phyloP scores from a whole-genome alignment of 2,797 vertebrate genomes.

The Sparidentex hasta region DNA sequence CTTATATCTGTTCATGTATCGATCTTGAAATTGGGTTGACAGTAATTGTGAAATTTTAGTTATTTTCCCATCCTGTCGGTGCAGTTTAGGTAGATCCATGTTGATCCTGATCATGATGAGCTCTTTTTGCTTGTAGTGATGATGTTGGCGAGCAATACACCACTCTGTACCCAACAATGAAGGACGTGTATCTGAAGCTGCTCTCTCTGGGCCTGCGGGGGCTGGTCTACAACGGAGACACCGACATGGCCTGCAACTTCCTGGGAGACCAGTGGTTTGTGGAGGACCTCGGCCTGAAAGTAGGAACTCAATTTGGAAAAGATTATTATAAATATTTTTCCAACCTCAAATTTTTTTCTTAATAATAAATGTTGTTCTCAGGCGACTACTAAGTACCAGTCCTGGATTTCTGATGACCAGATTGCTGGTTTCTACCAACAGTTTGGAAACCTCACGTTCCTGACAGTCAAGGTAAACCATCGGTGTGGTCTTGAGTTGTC shows the following conservation, averaged over 20 bases:
- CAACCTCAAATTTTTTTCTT: not conserved
- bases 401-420: constrained; percentile 80
- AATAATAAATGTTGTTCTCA: constrained; percentile 46
- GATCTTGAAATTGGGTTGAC: not conserved
- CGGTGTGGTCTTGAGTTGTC: not conserved
- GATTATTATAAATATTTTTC: too few species aligned
- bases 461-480: constrained; percentile 85
- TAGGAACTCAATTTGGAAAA: constrained; percentile 39
- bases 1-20: not conserved
- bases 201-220: constrained; percentile 78
- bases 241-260: constrained; percentile 89
- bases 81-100: not conserved
- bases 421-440: constrained; percentile 86
- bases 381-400: constrained; percentile 77
- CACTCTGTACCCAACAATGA: constrained; percentile 75
- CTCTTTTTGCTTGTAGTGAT: constrained; percentile 66
- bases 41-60: not conserved
- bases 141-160: constrained; percentile 70
- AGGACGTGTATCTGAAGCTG: constrained; percentile 82
- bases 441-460: constrained; percentile 85
- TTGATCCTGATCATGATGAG: not conserved
- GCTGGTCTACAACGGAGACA: constrained; percentile 88
- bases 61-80: not conserved
- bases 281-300: constrained; percentile 81
- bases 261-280: constrained; percentile 89